These are phyloP conservation scores for Dryocosmus kuriphilus DNA, from an alignment of 2,888 invertebrate genomes.

Conservation along the genomic window DNA sequence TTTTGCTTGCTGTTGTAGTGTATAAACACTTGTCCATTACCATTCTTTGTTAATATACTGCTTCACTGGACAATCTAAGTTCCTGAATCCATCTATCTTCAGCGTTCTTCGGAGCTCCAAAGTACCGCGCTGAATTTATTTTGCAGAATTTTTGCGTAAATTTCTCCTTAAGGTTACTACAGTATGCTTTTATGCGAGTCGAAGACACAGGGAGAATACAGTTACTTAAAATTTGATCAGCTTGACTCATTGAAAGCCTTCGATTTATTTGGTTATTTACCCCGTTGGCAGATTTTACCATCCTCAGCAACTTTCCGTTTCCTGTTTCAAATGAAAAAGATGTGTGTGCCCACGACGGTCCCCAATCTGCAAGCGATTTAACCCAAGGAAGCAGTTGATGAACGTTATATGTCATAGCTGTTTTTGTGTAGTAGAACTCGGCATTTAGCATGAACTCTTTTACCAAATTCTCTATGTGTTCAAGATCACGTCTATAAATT, in stretches of 20 bases:
- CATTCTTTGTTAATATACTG: conserved; percentile 9
- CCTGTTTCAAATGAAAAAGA: background rate
- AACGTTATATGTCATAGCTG: too few relatives aligned
- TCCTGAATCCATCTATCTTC: background rate
- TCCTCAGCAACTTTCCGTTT: background rate
- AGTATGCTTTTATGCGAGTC: background rate
- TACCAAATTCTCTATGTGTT: background rate
- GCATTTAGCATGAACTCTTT: background rate
- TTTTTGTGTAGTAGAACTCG: too few relatives aligned
- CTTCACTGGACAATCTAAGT: background rate
- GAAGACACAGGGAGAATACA: background rate
- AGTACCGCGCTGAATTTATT: background rate
- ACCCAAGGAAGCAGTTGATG: too few relatives aligned
- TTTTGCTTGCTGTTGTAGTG: background rate
- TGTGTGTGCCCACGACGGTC: background rate
- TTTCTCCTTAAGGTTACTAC: background rate
- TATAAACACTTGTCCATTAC: background rate
- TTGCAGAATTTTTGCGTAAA: background rate
- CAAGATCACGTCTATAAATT: background rate
- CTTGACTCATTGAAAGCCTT: background rate
- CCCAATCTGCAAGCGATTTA: background rate
- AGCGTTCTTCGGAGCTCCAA: background rate
- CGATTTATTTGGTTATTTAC: background rate
- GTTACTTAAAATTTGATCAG: background rate
- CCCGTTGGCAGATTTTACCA: background rate